Evolutionary conservation across 2,888 invertebrate genomes (phyloP).

Genomic region (Nemapogon koenigi): DNA sequence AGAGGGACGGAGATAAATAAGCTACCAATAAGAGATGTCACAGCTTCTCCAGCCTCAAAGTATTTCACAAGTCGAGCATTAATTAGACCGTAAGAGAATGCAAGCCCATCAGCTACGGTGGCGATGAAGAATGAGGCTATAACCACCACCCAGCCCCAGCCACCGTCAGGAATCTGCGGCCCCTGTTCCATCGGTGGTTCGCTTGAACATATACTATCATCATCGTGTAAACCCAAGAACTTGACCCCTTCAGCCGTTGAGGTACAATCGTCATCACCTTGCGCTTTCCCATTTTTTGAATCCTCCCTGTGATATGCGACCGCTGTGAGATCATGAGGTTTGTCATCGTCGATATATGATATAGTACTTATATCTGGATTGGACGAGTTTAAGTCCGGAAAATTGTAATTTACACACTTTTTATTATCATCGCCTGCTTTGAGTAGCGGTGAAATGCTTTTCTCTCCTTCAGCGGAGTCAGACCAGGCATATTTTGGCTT

Average conservation of each 20-base stretch:
- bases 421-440: slow-evolving; percentile 36
- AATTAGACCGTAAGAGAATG: slow-evolving; percentile 90
- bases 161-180: slow-evolving; percentile 80
- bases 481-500: slow-evolving; percentile 42
- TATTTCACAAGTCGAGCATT: slow-evolving; percentile 79
- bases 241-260: slow-evolving; percentile 58
- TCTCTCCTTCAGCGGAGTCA: slow-evolving; percentile 57
- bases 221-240: slow-evolving; percentile 57
- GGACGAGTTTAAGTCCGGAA: slow-evolving; percentile 2
- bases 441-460: slow-evolving; percentile 51
- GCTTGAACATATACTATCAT: slow-evolving; percentile 55
- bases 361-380: not conserved
- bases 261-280: slow-evolving; percentile 41
- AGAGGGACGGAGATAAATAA: slow-evolving; percentile 90
- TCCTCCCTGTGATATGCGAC: slow-evolving; percentile 35
- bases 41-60: slow-evolving; percentile 80
- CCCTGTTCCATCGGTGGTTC: slow-evolving; percentile 36
- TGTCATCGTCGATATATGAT: slow-evolving; percentile 20
- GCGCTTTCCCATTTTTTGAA: slow-evolving; percentile 23
- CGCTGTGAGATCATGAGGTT: slow-evolving; percentile 28
- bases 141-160: slow-evolving; percentile 93
- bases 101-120: slow-evolving; percentile 90
- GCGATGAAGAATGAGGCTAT: slow-evolving; percentile 84
- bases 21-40: slow-evolving; percentile 88
- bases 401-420: slow-evolving; percentile 24